phyloP scores from a whole-genome alignment of 2,888 invertebrate species.

The Cepaea hortensis region DNA sequence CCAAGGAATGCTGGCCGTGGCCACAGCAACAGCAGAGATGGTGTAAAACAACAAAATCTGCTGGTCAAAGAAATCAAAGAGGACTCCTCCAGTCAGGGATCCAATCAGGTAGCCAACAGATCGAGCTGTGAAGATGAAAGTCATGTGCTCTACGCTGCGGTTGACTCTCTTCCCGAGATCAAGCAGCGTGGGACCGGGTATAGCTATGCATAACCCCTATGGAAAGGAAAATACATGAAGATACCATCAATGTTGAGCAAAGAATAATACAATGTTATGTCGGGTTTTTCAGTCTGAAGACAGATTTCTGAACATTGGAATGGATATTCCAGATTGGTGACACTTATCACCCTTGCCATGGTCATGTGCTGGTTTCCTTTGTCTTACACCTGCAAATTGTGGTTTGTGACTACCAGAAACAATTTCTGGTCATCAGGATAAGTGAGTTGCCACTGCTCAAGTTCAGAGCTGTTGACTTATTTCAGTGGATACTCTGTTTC shows the following conservation, averaged over 20 bases:
- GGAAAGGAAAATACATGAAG: constrained; percentile 39
- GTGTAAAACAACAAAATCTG: constrained; percentile 75
- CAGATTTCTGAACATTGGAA: too few species aligned
- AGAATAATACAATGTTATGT: too few species aligned
- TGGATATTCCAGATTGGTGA: too few species aligned
- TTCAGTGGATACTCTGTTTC: too few species aligned
- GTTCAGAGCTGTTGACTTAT: too few species aligned
- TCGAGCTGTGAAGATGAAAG: constrained; percentile 75
- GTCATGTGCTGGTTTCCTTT: too few species aligned
- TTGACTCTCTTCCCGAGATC: constrained; percentile 73
- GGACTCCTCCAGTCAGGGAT: constrained; percentile 74
- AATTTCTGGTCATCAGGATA: too few species aligned
- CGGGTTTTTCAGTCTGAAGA: too few species aligned
- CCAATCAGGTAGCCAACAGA: constrained; percentile 77
- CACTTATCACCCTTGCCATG: too few species aligned
- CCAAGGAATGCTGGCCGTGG: constrained; percentile 76
- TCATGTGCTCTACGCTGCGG: constrained; percentile 70
- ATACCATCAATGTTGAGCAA: background rate
- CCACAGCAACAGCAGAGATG: constrained; percentile 74
- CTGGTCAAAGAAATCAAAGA: constrained; percentile 74
- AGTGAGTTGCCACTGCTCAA: too few species aligned
- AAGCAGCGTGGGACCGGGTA: constrained; percentile 76
- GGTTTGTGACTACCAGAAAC: too few species aligned
- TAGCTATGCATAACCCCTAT: constrained; percentile 77
- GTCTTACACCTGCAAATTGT: too few species aligned